Evolutionary conservation across 53 echinoderm and acorn worm species (phyloP).

Genomic region (Holothuria leucospilota): DNA sequence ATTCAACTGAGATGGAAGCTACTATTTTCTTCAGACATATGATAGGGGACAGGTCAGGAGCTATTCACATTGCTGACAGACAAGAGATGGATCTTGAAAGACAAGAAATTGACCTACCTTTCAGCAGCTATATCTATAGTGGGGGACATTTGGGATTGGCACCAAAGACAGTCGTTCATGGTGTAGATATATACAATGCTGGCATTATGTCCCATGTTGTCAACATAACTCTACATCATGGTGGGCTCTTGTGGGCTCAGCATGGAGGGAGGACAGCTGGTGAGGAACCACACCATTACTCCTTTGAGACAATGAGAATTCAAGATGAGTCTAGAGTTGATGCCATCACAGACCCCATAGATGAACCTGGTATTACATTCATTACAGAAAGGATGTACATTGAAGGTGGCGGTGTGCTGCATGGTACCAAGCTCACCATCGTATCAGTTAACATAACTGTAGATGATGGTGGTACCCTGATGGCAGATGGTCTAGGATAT

Average conservation of each 20-base stretch:
- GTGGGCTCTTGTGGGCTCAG: slow-evolving; percentile 83
- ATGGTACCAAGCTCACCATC: slow-evolving; percentile 82
- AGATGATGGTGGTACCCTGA: slow-evolving; percentile 81
- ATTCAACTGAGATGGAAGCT: slow-evolving; percentile 21
- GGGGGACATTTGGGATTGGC: slow-evolving; percentile 90
- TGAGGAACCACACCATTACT: slow-evolving; percentile 73
- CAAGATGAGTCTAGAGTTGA: slow-evolving; percentile 78
- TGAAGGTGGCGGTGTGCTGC: slow-evolving; percentile 87
- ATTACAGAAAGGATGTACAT: slow-evolving; percentile 65
- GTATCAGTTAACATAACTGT: slow-evolving; percentile 81
- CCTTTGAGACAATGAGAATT: slow-evolving; percentile 77
- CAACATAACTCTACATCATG: slow-evolving; percentile 88
- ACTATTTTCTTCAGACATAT: slow-evolving; percentile 79
- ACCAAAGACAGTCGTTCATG: slow-evolving; percentile 85
- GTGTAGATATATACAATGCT: slow-evolving; percentile 87
- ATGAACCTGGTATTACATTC: slow-evolving; percentile 88
- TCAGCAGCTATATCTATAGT: slow-evolving; percentile 86
- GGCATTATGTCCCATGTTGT: slow-evolving; percentile 78
- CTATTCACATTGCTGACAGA: slow-evolving; percentile 77
- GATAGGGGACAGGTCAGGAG: slow-evolving; percentile 89
- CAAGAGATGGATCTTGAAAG: slow-evolving; percentile 93
- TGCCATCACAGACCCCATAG: slow-evolving; percentile 81
- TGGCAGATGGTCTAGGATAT: slow-evolving; percentile 86
- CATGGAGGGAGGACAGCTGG: slow-evolving; percentile 90
- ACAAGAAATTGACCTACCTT: slow-evolving; percentile 88